These are phyloP conservation scores for Pristionchus japonicus DNA, from an alignment of 2,888 invertebrate species.

Conservation along the genomic window DNA sequence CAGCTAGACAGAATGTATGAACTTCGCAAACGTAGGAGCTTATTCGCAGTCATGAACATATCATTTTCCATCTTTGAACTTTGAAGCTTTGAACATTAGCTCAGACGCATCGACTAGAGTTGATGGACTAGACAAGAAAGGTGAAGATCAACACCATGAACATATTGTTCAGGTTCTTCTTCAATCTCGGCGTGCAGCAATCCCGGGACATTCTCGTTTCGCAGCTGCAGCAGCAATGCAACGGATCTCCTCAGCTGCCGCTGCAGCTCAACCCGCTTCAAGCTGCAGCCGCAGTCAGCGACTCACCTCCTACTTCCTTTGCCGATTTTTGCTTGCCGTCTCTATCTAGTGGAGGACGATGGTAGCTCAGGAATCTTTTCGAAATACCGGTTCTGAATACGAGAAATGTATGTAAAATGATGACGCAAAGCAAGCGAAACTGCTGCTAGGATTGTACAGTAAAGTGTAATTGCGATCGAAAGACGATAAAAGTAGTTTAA, in stretches of 20 bases:
- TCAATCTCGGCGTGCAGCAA: conserved; percentile 71
- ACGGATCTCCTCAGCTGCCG: neutral
- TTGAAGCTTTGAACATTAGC: no score
- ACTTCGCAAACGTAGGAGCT: no score
- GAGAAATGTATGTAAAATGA: neutral
- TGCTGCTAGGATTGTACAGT: no score
- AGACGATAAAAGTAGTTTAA: no score
- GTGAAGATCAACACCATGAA: no score
- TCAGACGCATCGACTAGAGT: no score
- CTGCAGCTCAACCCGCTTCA: neutral
- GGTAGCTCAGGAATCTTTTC: neutral
- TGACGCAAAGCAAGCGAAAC: no score
- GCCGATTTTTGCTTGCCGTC: neutral
- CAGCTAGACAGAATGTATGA: no score
- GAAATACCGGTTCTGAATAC: neutral
- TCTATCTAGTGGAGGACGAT: neutral
- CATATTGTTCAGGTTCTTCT: conserved; percentile 59
- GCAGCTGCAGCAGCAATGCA: neutral
- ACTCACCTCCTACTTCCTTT: neutral
- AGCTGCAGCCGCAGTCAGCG: neutral
- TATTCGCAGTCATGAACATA: no score
- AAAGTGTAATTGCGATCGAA: no score
- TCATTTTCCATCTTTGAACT: no score
- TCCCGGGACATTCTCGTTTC: conserved; percentile 56
- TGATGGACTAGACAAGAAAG: no score